These are phyloP conservation scores for Leiothrix lutea DNA, from an alignment of 2,113 vertebrate genomes.

Conservation along the genomic window DNA sequence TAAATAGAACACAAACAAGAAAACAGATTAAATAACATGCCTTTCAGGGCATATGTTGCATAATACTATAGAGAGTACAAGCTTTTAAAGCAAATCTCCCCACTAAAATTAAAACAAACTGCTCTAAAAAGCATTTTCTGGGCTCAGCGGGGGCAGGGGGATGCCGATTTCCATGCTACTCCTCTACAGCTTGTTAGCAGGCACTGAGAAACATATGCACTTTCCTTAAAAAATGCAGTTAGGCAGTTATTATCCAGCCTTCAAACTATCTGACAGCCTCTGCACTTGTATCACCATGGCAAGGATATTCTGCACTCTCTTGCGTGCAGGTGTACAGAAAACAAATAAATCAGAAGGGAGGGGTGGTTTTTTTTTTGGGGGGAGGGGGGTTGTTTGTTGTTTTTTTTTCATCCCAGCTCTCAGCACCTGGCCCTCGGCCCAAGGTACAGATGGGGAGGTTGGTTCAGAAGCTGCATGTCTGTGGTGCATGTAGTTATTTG, in stretches of 20 bases:
- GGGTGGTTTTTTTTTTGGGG: too few relatives aligned
- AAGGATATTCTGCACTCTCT: neutral
- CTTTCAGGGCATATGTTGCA: constrained; percentile 3
- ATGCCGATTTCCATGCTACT: neutral
- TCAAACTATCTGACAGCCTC: neutral
- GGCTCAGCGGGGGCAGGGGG: neutral
- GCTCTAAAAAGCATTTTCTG: neutral
- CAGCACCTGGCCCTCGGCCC: neutral
- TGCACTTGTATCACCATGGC: neutral
- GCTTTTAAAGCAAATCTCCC: constrained; percentile 21
- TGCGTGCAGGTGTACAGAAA: fast-evolving
- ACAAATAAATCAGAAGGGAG: neutral
- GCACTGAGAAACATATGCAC: neutral
- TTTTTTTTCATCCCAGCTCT: neutral
- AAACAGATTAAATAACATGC: neutral
- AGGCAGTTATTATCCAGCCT: neutral
- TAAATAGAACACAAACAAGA: neutral
- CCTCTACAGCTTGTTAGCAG: neutral
- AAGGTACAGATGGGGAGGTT: neutral
- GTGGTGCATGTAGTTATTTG: neutral
- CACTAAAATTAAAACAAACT: constrained; percentile 28
- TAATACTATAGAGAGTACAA: neutral
- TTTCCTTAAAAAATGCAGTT: neutral
- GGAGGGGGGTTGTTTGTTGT: too few relatives aligned
- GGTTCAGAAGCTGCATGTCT: neutral